Conservation (phyloP, 2,888 invertebrate genomes). For the Drosophila anomalata region DNA sequence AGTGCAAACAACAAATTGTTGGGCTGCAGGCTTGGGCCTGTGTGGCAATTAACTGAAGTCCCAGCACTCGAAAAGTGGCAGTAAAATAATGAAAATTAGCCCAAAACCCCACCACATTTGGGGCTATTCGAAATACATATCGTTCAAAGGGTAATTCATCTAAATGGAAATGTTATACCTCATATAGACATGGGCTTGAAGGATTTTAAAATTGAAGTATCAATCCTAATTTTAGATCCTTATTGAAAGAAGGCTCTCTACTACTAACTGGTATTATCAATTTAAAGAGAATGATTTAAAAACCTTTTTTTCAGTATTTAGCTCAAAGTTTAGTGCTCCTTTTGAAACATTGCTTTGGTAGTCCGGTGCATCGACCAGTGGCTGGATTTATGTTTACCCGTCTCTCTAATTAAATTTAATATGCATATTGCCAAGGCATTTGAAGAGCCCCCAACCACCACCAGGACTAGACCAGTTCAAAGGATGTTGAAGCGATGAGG, state of each 20-base stretch:
- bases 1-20: constrained; percentile 52
- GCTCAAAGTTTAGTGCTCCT: not conserved
- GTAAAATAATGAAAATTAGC: constrained; percentile 79
- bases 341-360: constrained; percentile 21
- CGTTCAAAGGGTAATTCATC: not conserved
- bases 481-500: not conserved
- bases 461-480: constrained; percentile 7
- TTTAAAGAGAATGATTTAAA: not conserved
- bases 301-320: not conserved
- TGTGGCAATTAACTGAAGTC: constrained; percentile 69
- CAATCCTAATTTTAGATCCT: too few relatives aligned
- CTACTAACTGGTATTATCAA: too few relatives aligned
- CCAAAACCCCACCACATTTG: constrained; percentile 53
- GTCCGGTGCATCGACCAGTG: constrained; percentile 49
- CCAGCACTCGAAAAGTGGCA: constrained; percentile 49
- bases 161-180: not conserved
- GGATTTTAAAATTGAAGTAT: too few relatives aligned
- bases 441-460: constrained; percentile 53
- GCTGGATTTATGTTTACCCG: constrained; percentile 72
- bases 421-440: constrained; percentile 73
- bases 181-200: not conserved
- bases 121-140: constrained; percentile 14
- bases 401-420: constrained; percentile 78
- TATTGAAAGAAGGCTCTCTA: too few relatives aligned
- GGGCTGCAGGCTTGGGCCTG: constrained; percentile 31